Evolutionary conservation across 1,140 invertebrate species (phyloP).

Genomic region (Atta cephalotes): DNA sequence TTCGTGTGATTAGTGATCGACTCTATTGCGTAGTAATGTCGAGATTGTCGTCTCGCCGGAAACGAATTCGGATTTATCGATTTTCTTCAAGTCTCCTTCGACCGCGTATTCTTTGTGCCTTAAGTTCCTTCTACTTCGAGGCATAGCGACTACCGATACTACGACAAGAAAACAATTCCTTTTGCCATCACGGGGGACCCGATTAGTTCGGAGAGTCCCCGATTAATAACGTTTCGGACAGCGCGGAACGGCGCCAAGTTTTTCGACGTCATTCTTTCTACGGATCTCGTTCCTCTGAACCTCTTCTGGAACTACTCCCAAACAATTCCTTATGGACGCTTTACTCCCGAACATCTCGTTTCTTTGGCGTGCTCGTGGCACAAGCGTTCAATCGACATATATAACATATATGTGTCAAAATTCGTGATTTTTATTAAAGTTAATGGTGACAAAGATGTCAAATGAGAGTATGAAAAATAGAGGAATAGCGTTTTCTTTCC

Average conservation of each 20-base stretch:
- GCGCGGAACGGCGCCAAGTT: constrained; percentile 62
- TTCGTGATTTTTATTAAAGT: constrained; percentile 8
- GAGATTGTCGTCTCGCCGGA: constrained; percentile 58
- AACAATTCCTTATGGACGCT: constrained; percentile 27
- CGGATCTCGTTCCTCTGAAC: constrained; percentile 21
- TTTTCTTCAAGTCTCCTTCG: constrained; percentile 23
- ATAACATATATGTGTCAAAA: not conserved
- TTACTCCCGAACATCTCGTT: constrained; percentile 24
- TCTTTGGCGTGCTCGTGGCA: not conserved
- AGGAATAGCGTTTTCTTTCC: not conserved
- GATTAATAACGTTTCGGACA: constrained; percentile 63
- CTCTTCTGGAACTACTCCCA: constrained; percentile 41
- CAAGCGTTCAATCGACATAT: constrained; percentile 9
- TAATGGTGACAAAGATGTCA: not conserved
- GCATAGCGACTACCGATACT: constrained; percentile 77
- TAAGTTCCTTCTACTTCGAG: constrained; percentile 70
- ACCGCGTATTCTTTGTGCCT: constrained; percentile 36
- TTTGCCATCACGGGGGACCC: constrained; percentile 73
- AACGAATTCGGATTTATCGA: constrained; percentile 57
- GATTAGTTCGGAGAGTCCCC: constrained; percentile 61
- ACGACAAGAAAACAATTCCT: constrained; percentile 80
- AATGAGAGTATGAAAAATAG: constrained; percentile 60
- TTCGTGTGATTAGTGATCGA: constrained; percentile 29
- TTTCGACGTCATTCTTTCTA: constrained; percentile 20
- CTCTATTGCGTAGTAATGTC: constrained; percentile 17